Evolutionary conservation across 2,888 invertebrate species (phyloP), one percentile per base, ranked within the genome.

Genomic region (Leptinotarsa juncta): DNA sequence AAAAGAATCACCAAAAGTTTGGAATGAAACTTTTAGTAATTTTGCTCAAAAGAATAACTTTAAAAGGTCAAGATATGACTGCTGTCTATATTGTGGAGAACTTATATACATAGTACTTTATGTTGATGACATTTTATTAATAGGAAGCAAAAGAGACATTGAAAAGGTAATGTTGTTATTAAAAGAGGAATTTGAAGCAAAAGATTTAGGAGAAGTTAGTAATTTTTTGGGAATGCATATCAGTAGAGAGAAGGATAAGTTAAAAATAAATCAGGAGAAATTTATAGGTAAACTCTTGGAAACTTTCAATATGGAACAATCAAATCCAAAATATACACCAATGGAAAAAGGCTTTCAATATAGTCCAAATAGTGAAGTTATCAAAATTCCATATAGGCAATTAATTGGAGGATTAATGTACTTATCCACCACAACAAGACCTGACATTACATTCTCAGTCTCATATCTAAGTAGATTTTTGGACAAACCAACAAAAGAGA

Each of bases 41-140:
- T 68, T 68, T 68, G 14, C 57, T 15, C 10, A 15, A 20, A 57
- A 57, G 10, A 18, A 57, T 57, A 57, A 57, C 20, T 57, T 57
- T 65, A 32, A 53, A 71, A 71, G 71, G n/a, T 71, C 71, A 66
- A 65, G 26, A 48, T 51, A 71, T 66, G 70, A 70, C 12, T 70
- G 62, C 18, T 70, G 70, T 70, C 18, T 62, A 49, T 78, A 72
- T 57, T 65, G 23, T 53, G 42, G 32, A 48, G 20, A 60, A 20
- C 42, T 53, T 20, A 70, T 79, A 62, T 76, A 48, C 48, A 76
- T 77, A 20, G 4, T 78, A 51, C 67, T 80, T 16, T 80, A 78
- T 75, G 79, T 81, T 14, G 79, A 81, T 75, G 78, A 81, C 67
- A 77, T 78, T 12, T 67, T 79, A 53, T 23, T 77, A 65, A 53